Evolutionary conservation across 2,113 vertebrate genomes (phyloP).

Genomic region (Datnioides undecimradiatus): DNA sequence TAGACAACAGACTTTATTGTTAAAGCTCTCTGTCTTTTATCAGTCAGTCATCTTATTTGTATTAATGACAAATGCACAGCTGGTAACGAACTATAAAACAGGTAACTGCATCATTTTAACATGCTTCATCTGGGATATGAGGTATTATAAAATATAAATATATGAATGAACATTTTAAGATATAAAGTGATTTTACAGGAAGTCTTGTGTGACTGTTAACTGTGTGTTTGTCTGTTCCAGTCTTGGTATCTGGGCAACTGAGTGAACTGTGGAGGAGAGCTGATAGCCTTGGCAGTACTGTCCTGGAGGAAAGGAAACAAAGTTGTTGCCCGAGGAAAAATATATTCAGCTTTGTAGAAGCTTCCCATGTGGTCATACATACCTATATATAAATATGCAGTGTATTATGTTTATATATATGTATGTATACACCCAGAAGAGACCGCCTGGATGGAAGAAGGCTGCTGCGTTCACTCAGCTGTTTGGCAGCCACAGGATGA

Average conservation of each 20-base stretch:
- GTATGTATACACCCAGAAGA: conserved; percentile 62
- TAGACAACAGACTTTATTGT: no score
- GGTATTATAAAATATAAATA: no score
- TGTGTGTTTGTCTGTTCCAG: conserved; percentile 78
- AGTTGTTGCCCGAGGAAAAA: conserved; percentile 72
- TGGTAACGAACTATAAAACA: no score
- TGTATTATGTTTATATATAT: conserved; percentile 71
- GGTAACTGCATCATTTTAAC: no score
- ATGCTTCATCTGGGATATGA: no score
- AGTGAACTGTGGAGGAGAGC: conserved; percentile 55
- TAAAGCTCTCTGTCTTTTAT: no score
- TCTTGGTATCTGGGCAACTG: conserved; percentile 97
- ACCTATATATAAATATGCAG: conserved; percentile 69
- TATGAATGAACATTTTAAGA: no score
- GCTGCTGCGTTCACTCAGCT: conserved; percentile 38
- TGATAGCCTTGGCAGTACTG: conserved; percentile 34
- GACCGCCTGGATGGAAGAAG: conserved; percentile 60
- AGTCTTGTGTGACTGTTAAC: no score
- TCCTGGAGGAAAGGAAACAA: conserved; percentile 67
- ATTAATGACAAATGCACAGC: no score
- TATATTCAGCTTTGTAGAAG: conserved; percentile 71
- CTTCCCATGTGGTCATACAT: conserved; percentile 53
- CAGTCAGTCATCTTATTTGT: no score
- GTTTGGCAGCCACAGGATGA: conserved; percentile 41
- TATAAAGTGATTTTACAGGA: no score